Percentiles rank a stretch among this genome's conserved stretches.
phyloP scores from a whole-genome alignment of 2,888 invertebrate genomes.

The Noctuana brunneofusca region DNA sequence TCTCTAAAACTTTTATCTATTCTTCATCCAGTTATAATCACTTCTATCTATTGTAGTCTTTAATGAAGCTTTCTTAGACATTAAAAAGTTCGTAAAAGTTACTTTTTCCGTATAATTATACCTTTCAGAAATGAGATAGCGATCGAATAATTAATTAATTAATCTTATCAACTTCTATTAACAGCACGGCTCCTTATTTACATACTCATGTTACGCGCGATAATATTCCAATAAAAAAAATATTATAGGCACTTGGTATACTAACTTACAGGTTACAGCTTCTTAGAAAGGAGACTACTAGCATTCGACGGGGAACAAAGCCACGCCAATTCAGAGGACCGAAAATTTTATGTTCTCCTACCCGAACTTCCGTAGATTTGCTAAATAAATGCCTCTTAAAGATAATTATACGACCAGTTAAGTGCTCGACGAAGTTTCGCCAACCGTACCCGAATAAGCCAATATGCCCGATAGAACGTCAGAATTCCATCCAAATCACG shows the following conservation, averaged over 20 bases:
- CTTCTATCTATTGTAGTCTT: conserved; percentile 20
- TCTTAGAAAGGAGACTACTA: too few relatives aligned
- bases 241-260: not conserved
- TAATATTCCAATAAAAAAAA: conserved; percentile 1
- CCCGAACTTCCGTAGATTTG: conserved; percentile 29
- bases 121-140: conserved; percentile 22
- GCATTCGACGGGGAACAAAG: too few relatives aligned
- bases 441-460: conserved; percentile 30
- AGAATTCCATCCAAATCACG: conserved; percentile 45
- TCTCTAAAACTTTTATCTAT: not conserved
- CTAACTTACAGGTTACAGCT: not conserved
- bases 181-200: conserved; percentile 20
- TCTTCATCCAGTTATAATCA: conserved; percentile 12
- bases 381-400: conserved; percentile 35
- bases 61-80: conserved; percentile 18
- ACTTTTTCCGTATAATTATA: conserved; percentile 25
- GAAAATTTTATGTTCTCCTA: conserved; percentile 17
- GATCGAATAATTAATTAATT: conserved; percentile 23
- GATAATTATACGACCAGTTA: conserved; percentile 31
- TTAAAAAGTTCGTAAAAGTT: conserved; percentile 22
- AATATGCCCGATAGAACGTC: conserved; percentile 41
- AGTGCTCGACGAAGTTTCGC: conserved; percentile 32
- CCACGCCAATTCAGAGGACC: too few relatives aligned
- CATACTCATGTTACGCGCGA: conserved; percentile 14
- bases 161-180: conserved; percentile 23